phyloP scores from a whole-genome alignment of 2,113 vertebrate genomes.

The Atrichornis clamosus region DNA sequence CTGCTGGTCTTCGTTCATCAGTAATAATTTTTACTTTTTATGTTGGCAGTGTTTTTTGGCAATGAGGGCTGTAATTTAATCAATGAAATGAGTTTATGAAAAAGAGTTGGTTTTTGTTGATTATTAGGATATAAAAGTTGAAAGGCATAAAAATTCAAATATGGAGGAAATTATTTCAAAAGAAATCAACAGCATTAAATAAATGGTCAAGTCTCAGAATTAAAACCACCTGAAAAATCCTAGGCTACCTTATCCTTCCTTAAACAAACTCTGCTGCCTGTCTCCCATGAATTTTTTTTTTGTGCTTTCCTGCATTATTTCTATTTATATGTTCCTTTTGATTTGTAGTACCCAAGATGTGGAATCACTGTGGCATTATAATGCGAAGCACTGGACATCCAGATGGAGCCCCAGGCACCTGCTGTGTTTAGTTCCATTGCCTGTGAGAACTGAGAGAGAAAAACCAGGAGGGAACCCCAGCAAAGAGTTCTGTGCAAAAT shows the following conservation, averaged over 20 bases:
- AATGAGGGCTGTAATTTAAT: not conserved
- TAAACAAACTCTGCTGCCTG: not conserved
- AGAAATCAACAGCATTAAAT: not conserved
- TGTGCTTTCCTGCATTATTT: not conserved
- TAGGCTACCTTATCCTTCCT: not conserved
- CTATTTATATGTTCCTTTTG: not conserved
- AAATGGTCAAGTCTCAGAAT: not conserved
- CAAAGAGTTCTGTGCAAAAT: not conserved
- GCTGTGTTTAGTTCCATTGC: not conserved
- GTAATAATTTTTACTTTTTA: not conserved
- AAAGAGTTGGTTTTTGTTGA: not conserved
- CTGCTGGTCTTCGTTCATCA: not conserved
- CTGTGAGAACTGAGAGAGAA: not conserved
- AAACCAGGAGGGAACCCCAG: not conserved
- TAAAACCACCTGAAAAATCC: not conserved
- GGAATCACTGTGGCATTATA: not conserved
- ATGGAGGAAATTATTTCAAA: not conserved
- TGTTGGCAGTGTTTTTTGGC: not conserved
- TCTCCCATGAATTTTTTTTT: not conserved
- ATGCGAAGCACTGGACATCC: not conserved
- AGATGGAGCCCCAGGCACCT: not conserved
- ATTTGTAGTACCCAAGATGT: not conserved
- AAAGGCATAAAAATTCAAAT: not conserved
- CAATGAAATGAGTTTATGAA: not conserved
- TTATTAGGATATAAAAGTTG: not conserved